Percentiles rank a stretch among this genome's conserved stretches.
Conservation (phyloP, 2,113 vertebrate species). For the Tichodroma muraria region DNA sequence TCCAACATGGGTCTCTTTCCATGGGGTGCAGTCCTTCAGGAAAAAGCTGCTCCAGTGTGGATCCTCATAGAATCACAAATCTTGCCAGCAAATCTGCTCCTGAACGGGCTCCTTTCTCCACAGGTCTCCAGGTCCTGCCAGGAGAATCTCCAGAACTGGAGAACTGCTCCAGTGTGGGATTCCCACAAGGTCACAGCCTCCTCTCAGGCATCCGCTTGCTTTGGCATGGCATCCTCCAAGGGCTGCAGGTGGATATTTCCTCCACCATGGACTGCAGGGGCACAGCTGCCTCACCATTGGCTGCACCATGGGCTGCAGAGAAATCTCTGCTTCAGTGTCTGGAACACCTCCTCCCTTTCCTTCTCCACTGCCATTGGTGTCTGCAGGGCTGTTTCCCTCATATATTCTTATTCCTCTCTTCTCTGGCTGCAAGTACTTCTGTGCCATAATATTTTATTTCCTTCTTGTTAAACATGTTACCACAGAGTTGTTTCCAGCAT, state of each 20-base stretch:
- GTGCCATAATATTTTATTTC: background rate
- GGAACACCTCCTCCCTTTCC: background rate
- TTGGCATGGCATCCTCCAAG: background rate
- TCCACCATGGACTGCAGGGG: background rate
- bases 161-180: background rate
- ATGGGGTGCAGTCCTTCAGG: too few species aligned
- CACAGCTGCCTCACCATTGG: background rate
- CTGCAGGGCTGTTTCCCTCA: background rate
- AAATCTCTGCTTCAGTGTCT: background rate
- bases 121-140: background rate
- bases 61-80: background rate
- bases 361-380: background rate
- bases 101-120: background rate
- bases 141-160: too few species aligned
- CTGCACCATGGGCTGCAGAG: background rate
- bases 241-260: background rate
- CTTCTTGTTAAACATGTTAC: background rate
- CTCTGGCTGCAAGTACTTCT: background rate
- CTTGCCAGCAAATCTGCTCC: background rate
- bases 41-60: background rate
- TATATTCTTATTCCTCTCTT: background rate
- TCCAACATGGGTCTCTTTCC: background rate
- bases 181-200: background rate
- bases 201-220: background rate
- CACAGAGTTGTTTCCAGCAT: background rate